Conservation (phyloP, 2,797 vertebrate genomes). For the Sciurus vulgaris region DNA sequence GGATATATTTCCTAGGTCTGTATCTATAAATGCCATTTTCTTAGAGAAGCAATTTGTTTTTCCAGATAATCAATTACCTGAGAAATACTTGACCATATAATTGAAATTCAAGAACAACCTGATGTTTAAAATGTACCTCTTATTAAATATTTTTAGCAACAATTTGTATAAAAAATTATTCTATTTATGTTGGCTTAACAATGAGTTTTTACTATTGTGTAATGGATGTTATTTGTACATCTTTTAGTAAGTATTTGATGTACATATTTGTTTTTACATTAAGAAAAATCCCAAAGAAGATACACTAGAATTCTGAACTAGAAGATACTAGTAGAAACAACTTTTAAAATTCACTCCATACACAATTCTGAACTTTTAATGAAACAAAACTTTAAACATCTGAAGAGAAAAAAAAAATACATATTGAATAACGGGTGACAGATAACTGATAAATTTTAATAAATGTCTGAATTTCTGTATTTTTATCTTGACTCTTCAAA, state of each 20-base stretch:
- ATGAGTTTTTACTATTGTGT: neutral
- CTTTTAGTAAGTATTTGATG: neutral
- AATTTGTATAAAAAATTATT: neutral
- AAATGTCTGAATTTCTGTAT: neutral
- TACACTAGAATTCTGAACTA: neutral
- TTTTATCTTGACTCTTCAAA: neutral
- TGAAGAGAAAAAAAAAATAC: neutral
- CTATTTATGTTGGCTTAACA: neutral
- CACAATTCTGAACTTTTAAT: neutral
- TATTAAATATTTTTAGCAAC: neutral
- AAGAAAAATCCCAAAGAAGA: neutral
- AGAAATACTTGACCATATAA: neutral
- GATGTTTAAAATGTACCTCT: neutral
- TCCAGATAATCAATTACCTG: neutral
- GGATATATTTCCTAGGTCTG: neutral
- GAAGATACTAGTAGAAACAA: neutral
- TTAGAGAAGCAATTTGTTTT: neutral
- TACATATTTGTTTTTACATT: neutral
- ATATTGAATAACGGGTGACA: neutral
- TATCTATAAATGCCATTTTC: neutral
- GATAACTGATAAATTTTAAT: neutral
- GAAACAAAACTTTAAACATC: neutral
- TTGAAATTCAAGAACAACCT: neutral
- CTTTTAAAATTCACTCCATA: neutral
- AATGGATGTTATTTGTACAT: neutral